phyloP scores from a whole-genome alignment of 2,888 invertebrate genomes.

The Tetramorium bicarinatum region DNA sequence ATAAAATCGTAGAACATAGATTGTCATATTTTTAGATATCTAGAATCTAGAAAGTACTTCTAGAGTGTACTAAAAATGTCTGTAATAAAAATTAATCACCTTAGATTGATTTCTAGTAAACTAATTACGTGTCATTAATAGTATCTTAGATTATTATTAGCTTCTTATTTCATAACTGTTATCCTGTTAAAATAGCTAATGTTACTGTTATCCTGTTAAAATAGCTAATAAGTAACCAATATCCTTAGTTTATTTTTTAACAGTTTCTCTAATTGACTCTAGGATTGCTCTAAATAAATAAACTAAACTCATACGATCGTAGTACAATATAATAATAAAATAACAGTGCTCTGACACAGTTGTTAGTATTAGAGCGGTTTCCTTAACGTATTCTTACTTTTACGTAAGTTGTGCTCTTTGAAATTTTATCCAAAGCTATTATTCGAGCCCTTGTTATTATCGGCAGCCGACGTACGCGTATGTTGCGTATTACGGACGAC shows the following conservation, averaged over 20 bases:
- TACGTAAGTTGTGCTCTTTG: neutral
- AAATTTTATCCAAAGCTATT: neutral
- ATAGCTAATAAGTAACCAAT: neutral
- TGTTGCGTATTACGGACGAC: conserved; percentile 47
- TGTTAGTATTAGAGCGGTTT: neutral
- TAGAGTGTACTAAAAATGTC: neutral
- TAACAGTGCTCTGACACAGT: neutral
- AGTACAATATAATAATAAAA: neutral
- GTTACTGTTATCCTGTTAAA: no score
- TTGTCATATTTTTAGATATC: neutral
- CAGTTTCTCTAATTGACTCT: neutral
- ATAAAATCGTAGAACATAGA: neutral
- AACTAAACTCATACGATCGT: neutral
- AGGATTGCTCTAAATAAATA: neutral
- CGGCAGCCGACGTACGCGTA: conserved; percentile 56
- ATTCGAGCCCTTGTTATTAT: conserved; percentile 59
- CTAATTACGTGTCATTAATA: neutral
- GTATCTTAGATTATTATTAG: neutral
- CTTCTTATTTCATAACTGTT: neutral
- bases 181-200: no score
- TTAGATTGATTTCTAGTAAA: neutral
- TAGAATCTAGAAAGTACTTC: neutral
- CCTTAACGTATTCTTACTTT: neutral
- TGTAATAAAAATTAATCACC: neutral
- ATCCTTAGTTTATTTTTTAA: neutral